phyloP scores from a whole-genome alignment of 2,113 vertebrate genomes.

The Mirounga angustirostris region DNA sequence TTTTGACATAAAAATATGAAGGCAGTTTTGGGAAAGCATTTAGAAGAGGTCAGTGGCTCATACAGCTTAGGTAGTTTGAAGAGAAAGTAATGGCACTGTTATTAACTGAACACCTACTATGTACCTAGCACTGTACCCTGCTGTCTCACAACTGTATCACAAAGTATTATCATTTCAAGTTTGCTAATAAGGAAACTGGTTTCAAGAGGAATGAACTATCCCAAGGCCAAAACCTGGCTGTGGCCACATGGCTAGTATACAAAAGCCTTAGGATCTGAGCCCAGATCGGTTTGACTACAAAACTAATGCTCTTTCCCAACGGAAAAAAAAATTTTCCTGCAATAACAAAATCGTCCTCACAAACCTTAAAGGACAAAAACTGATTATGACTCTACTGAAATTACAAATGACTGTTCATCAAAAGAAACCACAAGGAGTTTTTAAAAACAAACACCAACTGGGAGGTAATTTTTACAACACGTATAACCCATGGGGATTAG shows the following conservation, averaged over 20 bases:
- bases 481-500: background rate
- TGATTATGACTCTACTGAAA: background rate
- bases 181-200: background rate
- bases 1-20: constrained; percentile 34
- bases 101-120: background rate
- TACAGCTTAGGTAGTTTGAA: background rate
- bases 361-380: constrained; percentile 30
- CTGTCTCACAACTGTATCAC: background rate
- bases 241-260: background rate
- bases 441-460: background rate
- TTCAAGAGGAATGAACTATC: background rate
- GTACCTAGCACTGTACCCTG: background rate
- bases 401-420: background rate
- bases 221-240: background rate
- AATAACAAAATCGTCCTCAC: constrained; percentile 21
- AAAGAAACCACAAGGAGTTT: constrained; percentile 10
- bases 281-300: background rate
- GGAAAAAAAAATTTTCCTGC: background rate
- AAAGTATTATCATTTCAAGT: background rate
- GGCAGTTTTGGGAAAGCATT: background rate
- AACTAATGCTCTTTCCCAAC: background rate
- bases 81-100: background rate
- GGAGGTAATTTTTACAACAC: background rate
- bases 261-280: background rate
- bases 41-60: background rate